Conservation (phyloP, 2,113 vertebrate genomes). For the Trogon surrucura region DNA sequence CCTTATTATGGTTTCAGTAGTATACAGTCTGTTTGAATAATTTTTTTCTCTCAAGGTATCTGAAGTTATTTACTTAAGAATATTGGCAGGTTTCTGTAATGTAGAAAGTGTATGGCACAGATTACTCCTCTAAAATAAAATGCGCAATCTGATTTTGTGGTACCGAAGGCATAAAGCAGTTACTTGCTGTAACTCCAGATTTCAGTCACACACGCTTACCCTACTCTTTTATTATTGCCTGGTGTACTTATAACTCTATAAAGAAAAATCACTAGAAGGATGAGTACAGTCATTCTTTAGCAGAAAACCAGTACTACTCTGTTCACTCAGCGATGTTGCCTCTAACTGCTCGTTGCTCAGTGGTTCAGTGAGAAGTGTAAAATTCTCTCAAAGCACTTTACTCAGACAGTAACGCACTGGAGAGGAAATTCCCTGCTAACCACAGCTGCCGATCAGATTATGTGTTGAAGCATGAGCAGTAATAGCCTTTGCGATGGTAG, state of each 20-base stretch:
- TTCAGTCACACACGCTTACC: background rate
- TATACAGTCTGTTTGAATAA: background rate
- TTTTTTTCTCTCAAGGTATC: background rate
- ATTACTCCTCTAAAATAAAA: background rate
- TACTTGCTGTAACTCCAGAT: background rate
- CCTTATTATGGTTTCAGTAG: background rate
- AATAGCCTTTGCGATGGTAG: background rate
- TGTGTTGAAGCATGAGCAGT: background rate
- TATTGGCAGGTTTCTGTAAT: background rate
- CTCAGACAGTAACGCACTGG: background rate
- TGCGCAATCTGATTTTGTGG: background rate
- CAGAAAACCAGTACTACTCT: background rate
- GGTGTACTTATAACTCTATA: background rate
- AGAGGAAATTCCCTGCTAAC: conserved; percentile 2
- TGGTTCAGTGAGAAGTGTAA: background rate
- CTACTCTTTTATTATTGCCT: background rate
- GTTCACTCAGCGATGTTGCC: background rate
- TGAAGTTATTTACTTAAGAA: conserved; percentile 13
- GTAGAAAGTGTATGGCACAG: background rate
- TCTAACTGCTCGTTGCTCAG: background rate
- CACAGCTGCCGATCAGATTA: background rate
- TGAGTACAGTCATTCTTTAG: background rate
- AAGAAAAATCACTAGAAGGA: background rate
- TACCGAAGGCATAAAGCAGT: background rate
- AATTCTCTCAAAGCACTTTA: conserved; percentile 7